These are phyloP conservation scores for Euproctis similis DNA, from an alignment of 2,888 invertebrate species.

Conservation along the genomic window DNA sequence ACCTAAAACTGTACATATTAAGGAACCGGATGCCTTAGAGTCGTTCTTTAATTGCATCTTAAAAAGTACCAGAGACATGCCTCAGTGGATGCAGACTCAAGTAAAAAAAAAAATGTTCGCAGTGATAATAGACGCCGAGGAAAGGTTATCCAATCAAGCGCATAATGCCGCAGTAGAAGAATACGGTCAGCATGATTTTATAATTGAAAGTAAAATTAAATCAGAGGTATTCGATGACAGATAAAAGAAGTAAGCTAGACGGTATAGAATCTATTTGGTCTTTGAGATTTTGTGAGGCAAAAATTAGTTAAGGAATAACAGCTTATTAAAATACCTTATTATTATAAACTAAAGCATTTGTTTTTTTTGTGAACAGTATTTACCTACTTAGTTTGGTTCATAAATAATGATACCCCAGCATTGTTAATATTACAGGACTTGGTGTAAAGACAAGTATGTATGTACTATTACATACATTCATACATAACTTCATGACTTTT, in stretches of 20 bases:
- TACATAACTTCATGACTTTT: too few species aligned
- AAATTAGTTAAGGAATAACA: too few species aligned
- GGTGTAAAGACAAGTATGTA: too few species aligned
- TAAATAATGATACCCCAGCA: too few species aligned
- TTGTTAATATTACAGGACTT: too few species aligned
- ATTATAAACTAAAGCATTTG: background rate
- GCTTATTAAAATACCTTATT: too few species aligned
- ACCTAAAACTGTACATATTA: conserved; percentile 14
- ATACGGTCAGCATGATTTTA: conserved; percentile 12
- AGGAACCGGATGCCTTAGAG: conserved; percentile 47
- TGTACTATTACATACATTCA: too few species aligned
- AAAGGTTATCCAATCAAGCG: conserved; percentile 38
- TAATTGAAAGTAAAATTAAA: conserved; percentile 47
- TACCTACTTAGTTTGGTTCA: too few species aligned
- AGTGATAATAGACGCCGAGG: conserved; percentile 61
- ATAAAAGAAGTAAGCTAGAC: too few species aligned
- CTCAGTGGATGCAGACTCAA: conserved; percentile 64
- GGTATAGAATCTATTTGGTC: too few species aligned
- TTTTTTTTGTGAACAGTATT: too few species aligned
- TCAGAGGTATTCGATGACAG: conserved; percentile 43
- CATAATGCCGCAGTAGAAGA: conserved; percentile 12
- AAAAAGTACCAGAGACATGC: conserved; percentile 60
- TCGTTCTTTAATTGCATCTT: conserved; percentile 59
- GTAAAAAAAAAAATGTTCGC: conserved; percentile 67
- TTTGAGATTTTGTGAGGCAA: too few species aligned